Evolutionary conservation across 2,113 vertebrate genomes (phyloP).

Genomic region (chimpanzee (Pan troglodytes)): NHGRI_mPanTro3-v2.1_pri NC_072398.2:221422001-221422500

Average conservation of each 20-base stretch:
- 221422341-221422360: neutral
- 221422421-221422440: slow-evolving; percentile 28
- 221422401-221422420: slow-evolving; percentile 44
- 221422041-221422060: neutral
- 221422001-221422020: slow-evolving; percentile 62
- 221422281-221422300: neutral
- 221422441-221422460: slow-evolving; percentile 37
- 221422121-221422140: slow-evolving; percentile 18
- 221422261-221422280: neutral
- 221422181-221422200: no score
- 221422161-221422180: neutral
- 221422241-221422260: neutral
- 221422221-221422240: neutral
- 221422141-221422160: neutral
- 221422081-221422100: slow-evolving; percentile 36
- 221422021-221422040: slow-evolving; percentile 44
- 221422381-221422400: slow-evolving; percentile 34
- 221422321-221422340: neutral
- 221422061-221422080: slow-evolving; percentile 52
- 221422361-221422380: neutral
- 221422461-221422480: neutral
- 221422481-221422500: neutral
- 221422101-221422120: slow-evolving; percentile 34
- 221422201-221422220: neutral
- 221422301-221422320: neutral